phyloP scores from a whole-genome alignment of 2,888 invertebrate genomes.

The Megamerina dolium region DNA sequence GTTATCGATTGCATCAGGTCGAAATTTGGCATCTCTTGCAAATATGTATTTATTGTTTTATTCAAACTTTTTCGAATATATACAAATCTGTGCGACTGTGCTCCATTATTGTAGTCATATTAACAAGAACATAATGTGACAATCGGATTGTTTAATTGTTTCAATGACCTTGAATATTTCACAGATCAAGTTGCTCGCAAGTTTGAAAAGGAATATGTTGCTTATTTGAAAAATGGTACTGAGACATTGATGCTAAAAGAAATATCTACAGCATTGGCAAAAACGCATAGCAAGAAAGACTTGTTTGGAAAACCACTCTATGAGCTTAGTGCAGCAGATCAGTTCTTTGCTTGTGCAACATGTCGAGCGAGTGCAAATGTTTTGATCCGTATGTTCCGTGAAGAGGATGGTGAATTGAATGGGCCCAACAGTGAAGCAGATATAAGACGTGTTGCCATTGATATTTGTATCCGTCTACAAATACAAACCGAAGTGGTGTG shows the following conservation, averaged over 20 bases:
- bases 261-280: conserved; percentile 33
- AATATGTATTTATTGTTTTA: no score
- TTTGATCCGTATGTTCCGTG: conserved; percentile 45
- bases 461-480: conserved; percentile 55
- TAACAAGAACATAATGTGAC: no score
- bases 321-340: conserved; percentile 27
- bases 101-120: no score
- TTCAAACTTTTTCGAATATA: no score
- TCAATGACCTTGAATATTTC: no score
- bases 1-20: no score
- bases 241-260: conserved; percentile 29
- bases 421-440: conserved; percentile 25
- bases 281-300: conserved; percentile 34
- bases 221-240: conserved; percentile 32
- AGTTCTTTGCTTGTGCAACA: conserved; percentile 34
- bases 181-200: conserved; percentile 30
- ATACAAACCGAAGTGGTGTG: conserved; percentile 60
- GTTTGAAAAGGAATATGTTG: conserved; percentile 34
- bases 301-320: conserved; percentile 30
- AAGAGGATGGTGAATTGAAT: conserved; percentile 50
- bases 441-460: conserved; percentile 46
- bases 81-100: no score
- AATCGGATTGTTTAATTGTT: no score
- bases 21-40: no score
- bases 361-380: conserved; percentile 36